A percentile compares a stretch with the other conserved stretches of the same genome.
phyloP scores from a whole-genome alignment of 2,888 invertebrate genomes.

The Acronicta leporina region DNA sequence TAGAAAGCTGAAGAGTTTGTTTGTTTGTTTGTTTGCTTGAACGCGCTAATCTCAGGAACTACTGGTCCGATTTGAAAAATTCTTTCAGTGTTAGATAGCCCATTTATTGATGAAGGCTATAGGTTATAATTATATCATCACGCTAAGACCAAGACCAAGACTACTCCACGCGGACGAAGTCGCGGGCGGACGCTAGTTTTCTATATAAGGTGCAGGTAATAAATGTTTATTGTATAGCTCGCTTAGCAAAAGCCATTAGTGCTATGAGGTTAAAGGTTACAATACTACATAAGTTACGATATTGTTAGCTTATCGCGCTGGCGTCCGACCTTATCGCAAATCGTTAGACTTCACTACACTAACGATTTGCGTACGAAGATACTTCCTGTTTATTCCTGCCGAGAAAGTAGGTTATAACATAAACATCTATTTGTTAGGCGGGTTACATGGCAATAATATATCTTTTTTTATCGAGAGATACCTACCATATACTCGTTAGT shows the following conservation, averaged over 20 bases:
- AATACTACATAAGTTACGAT: slow-evolving; percentile 40
- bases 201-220: background rate
- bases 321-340: slow-evolving; percentile 33
- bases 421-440: background rate
- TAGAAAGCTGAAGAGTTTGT: too few species aligned
- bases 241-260: slow-evolving; percentile 40
- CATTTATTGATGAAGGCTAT: too few species aligned
- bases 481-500: too few species aligned
- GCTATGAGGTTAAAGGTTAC: slow-evolving; percentile 27
- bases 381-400: slow-evolving; percentile 27
- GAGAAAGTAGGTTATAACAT: slow-evolving; percentile 24
- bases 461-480: too few species aligned
- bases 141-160: too few species aligned
- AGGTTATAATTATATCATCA: too few species aligned
- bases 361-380: slow-evolving; percentile 29
- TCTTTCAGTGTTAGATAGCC: too few species aligned
- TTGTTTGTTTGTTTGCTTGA: too few species aligned
- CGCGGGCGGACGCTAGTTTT: too few species aligned
- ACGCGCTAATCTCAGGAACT: too few species aligned
- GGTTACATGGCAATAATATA: background rate
- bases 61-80: too few species aligned
- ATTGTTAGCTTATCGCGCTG: slow-evolving; percentile 33
- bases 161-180: too few species aligned
- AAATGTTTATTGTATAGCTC: background rate
- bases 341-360: slow-evolving; percentile 38